Base-by-base conservation (phyloP, 1,140 invertebrate genomes). In the Drosophila equinoxialis region DNA sequence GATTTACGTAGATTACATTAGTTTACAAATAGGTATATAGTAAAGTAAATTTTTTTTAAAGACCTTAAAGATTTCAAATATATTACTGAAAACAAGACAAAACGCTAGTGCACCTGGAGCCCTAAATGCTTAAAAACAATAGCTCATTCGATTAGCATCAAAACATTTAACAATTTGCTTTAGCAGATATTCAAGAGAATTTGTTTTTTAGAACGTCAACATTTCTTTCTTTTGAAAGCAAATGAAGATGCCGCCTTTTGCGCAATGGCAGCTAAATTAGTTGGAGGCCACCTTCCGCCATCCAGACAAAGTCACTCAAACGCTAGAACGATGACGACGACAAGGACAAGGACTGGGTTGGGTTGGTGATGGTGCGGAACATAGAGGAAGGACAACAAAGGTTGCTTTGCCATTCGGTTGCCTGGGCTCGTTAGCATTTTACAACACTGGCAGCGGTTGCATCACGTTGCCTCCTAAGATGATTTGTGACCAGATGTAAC, bases 401-500 rank as follows among this genome's bases (percentile, higher is more conserved):
- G 72, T 51, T 51, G 45, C 45, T 77, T 86, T 86, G 79, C 74
- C 72, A 78, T 69, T 68, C 61, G 41, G 60, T 67, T 45, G 74
- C 62, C 63, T 69, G 65, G 79, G 83, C 84, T 87, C 83, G 83
- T 86, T 86, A 87, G 83, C 83, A 86, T 86, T 86, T 86, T 87
- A 89, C 83, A 86, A 83, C 83, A 87, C 83, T 86, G 84, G 72
- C 74, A 65, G 71, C 79, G 72, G 75, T 64, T 74, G 82, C 71
- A 76, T 78, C 79, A 81, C 78, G 79, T 87, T 81, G 61, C 61
- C 64, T 57, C 48, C 66, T 77, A 83, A 87, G 83, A 87, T 86
- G 83, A 86, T 87, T 86, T 86, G 83, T 86, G 83, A 86, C 79
- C 83, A 84, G 77, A 70, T 84, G 81, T 74, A 86, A 87, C 79